phyloP scores from a whole-genome alignment of 2,113 vertebrate species.

The Cynoglossus semilaevis region DNA sequence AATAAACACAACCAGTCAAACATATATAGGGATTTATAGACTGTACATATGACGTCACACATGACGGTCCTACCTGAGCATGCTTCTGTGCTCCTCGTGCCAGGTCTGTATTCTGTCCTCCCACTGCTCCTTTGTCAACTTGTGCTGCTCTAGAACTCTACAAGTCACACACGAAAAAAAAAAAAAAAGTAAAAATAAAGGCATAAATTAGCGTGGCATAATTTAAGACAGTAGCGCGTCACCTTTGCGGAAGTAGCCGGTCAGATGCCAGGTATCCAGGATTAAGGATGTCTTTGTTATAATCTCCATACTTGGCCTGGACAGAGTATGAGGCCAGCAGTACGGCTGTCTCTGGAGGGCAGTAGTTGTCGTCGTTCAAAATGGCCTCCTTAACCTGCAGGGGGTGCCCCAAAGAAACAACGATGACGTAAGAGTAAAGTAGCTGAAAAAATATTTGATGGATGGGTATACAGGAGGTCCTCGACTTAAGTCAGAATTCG shows the following conservation, averaged over 20 bases:
- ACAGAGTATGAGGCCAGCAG: slow-evolving; percentile 95
- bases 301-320: slow-evolving; percentile 94
- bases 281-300: slow-evolving; percentile 88
- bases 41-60: no score
- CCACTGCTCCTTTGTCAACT: slow-evolving; percentile 98
- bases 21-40: no score
- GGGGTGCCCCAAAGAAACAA: background rate
- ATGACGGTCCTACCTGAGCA: slow-evolving; percentile 85
- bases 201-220: no score
- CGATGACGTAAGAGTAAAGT: background rate
- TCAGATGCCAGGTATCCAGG: slow-evolving; percentile 91
- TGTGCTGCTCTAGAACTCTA: slow-evolving; percentile 96
- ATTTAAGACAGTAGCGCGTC: no score
- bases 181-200: no score
- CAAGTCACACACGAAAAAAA: slow-evolving; percentile 2
- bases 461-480: no score
- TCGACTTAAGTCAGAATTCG: no score
- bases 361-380: slow-evolving; percentile 97
- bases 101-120: slow-evolving; percentile 98
- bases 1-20: no score
- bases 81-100: slow-evolving; percentile 94
- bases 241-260: slow-evolving; percentile 89
- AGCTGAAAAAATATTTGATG: no score
- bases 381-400: slow-evolving; percentile 96
- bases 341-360: slow-evolving; percentile 96